Base-by-base conservation (phyloP, 2,113 vertebrate genomes). In the Oncorhynchus tshawytscha region DNA sequence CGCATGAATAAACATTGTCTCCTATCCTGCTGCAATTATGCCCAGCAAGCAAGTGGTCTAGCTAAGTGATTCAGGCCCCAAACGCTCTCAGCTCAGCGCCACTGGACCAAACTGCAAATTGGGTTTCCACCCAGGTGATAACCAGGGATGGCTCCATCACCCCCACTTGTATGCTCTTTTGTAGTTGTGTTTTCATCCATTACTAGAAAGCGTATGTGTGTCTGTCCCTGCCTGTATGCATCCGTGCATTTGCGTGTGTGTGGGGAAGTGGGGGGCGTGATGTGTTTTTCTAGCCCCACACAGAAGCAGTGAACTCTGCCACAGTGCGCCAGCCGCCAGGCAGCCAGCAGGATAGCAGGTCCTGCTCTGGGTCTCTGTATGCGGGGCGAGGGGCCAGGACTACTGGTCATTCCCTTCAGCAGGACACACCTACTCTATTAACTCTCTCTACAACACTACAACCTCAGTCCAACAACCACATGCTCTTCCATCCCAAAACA, bases 1-100 rank as follows among this genome's bases (percentile, higher is more conserved):
- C 39, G 62, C 90, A 91, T 93, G 90, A 90, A 91, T 92, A 93
- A 92, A 91, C 88, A 91, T 87, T n/a, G 74, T 78, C 80, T 82
- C 80, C 82, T 85, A 82, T 85, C 83, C 81, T 25, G 65, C 86
- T 74, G 85, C 92, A 94, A 94, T 94, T 95, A 94, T 86, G 83
- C 1, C 5, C 88, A 70, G 88, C 77, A 77, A 88, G 86, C 90
- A 94, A 93, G 85, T 78, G 78, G 90, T 85, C 86, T 54, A 18
- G 15, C 51, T 89, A 92, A 89, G 84, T 88, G 88, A 88, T 92
- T 84, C 78, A 82, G 71, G 84, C 75, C 87, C 82, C 78, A 87
- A 91, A 92, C 85, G 82, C 85, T 86, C 70, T 75, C 73, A 77
- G 82, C 88, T 76, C 73, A 77, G 82, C 88, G 77, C 80, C 84